Percentiles rank a stretch among this genome's conserved stretches.
These are phyloP conservation scores for Atrichornis clamosus DNA, from an alignment of 2,113 vertebrate genomes.

Conservation along the genomic window DNA sequence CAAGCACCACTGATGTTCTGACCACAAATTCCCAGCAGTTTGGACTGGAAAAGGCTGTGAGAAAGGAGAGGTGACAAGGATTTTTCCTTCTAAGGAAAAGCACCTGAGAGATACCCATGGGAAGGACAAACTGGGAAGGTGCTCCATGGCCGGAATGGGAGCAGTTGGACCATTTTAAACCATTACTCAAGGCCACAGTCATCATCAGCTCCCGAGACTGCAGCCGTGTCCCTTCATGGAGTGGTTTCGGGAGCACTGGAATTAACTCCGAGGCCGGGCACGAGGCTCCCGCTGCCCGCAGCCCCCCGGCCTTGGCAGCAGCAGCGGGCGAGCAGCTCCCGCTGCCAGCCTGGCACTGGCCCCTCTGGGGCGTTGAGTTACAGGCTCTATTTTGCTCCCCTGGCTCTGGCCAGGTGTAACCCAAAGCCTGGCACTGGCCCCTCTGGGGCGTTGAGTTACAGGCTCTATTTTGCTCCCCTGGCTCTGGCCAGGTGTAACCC, in stretches of 20 bases:
- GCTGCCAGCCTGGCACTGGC: background rate
- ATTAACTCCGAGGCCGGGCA: background rate
- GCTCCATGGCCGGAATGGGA: accelerated
- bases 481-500: background rate
- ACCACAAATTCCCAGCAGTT: background rate
- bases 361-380: background rate
- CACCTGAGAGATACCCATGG: background rate
- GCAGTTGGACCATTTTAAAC: constrained; percentile 27
- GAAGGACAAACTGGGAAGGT: background rate
- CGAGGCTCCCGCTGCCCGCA: background rate
- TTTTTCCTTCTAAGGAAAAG: background rate
- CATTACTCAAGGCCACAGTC: constrained; percentile 21
- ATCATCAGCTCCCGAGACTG: background rate
- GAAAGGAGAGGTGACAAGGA: background rate
- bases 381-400: background rate
- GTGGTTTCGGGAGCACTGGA: accelerated
- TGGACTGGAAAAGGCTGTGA: background rate
- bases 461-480: background rate
- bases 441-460: background rate
- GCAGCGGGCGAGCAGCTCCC: accelerated
- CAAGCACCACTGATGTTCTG: accelerated
- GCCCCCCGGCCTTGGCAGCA: background rate
- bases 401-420: background rate
- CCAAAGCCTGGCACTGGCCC: background rate
- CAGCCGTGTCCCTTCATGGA: background rate